Evolutionary conservation across 2,113 vertebrate species (phyloP).

Genomic region (Prunella fulvescens): DNA sequence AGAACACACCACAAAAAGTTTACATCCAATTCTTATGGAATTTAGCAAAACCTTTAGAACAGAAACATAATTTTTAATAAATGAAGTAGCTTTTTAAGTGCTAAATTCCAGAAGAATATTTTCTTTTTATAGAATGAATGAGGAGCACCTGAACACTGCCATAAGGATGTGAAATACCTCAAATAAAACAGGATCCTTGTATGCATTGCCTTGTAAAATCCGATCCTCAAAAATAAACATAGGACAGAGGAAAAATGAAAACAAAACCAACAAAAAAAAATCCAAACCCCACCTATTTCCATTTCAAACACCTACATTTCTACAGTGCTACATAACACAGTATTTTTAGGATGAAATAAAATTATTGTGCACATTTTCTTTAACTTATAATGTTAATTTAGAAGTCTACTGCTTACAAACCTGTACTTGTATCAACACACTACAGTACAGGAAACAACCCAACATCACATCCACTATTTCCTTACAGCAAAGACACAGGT

Average conservation of each 20-base stretch:
- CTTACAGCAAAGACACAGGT: background rate
- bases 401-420: background rate
- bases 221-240: conserved; percentile 82
- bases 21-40: conserved; percentile 55
- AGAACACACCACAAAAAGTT: conserved; percentile 8
- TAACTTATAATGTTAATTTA: background rate
- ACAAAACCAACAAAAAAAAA: background rate
- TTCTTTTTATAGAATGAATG: background rate
- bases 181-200: conserved; percentile 80
- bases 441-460: background rate
- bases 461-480: background rate
- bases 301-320: background rate
- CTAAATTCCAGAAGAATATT: conserved; percentile 64
- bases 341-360: background rate
- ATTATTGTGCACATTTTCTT: background rate
- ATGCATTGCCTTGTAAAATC: conserved; percentile 84
- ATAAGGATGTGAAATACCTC: conserved; percentile 76
- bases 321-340: background rate
- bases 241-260: conserved; percentile 18
- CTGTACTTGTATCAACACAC: background rate
- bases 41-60: conserved; percentile 31
- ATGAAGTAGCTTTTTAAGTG: background rate
- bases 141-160: background rate
- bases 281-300: background rate
- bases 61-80: background rate